Evolutionary conservation across 2,113 vertebrate species (phyloP).

Genomic region (Okapia johnstoni): DNA sequence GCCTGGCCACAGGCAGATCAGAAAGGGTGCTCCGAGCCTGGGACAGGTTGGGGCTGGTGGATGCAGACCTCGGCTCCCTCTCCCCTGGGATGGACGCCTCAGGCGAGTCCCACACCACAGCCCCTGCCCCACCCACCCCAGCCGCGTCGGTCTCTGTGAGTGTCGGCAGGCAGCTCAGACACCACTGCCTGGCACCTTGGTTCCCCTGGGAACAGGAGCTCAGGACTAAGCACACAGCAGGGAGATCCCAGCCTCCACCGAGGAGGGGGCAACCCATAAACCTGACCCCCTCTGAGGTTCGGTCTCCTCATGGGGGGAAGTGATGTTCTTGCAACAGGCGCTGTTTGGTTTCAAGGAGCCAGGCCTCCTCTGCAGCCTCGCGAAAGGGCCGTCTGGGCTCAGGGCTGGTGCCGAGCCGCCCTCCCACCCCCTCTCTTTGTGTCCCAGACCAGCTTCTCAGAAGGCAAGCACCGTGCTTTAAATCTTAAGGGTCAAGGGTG

Average conservation of each 20-base stretch:
- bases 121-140: fast-evolving
- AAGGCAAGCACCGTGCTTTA: background rate
- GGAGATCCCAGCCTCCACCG: background rate
- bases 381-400: fast-evolving
- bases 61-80: background rate
- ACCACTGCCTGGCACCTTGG: fast-evolving
- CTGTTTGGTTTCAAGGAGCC: background rate
- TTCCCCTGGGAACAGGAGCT: background rate
- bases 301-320: background rate
- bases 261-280: background rate
- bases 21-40: fast-evolving
- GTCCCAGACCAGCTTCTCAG: background rate
- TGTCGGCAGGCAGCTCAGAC: fast-evolving
- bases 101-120: fast-evolving
- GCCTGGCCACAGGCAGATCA: background rate
- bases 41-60: background rate
- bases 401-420: background rate
- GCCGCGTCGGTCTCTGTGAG: background rate
- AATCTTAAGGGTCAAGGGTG: background rate
- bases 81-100: background rate
- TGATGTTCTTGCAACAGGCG: fast-evolving
- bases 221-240: fast-evolving
- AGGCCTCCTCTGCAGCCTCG: fast-evolving
- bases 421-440: too few species aligned
- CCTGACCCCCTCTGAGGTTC: background rate